phyloP scores from a whole-genome alignment of 2,888 invertebrate species.

The Gonocerus acuteangulatus region DNA sequence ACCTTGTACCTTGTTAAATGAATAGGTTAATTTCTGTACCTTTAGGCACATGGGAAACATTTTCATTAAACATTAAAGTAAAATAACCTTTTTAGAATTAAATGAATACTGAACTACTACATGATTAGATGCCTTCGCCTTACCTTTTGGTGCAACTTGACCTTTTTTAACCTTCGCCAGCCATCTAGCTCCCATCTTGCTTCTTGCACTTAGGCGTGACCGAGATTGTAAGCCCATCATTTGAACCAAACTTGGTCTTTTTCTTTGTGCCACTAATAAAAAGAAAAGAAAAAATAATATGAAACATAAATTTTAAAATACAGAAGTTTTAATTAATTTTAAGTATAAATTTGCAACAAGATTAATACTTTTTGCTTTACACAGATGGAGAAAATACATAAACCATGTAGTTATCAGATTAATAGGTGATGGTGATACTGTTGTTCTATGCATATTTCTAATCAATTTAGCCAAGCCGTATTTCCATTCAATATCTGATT shows the following conservation, averaged over 20 bases:
- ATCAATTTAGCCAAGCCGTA: constrained; percentile 97
- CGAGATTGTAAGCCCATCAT: constrained; percentile 68
- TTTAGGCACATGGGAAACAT: too few species aligned
- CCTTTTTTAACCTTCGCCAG: constrained; percentile 79
- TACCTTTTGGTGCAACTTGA: constrained; percentile 69
- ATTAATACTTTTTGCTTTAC: constrained; percentile 50
- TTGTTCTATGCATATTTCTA: constrained; percentile 95
- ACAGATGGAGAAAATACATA: constrained; percentile 72
- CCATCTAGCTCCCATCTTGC: constrained; percentile 84
- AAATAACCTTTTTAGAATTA: too few species aligned
- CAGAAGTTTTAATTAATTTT: not conserved
- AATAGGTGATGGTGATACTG: constrained; percentile 93
- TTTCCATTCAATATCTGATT: constrained; percentile 99
- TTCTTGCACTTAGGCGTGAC: constrained; percentile 65
- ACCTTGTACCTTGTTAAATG: too few species aligned
- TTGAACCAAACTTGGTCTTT: constrained; percentile 74
- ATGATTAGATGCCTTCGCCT: too few species aligned
- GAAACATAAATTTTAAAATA: not conserved
- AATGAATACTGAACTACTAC: too few species aligned
- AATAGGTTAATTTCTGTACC: too few species aligned
- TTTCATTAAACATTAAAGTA: too few species aligned
- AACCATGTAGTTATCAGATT: constrained; percentile 94
- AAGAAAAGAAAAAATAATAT: too few species aligned
- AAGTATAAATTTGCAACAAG: too few species aligned
- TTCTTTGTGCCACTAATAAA: constrained; percentile 47